These are phyloP conservation scores for Hypotaenidia okinawae DNA, from an alignment of 2,797 vertebrate genomes.

Conservation along the genomic window DNA sequence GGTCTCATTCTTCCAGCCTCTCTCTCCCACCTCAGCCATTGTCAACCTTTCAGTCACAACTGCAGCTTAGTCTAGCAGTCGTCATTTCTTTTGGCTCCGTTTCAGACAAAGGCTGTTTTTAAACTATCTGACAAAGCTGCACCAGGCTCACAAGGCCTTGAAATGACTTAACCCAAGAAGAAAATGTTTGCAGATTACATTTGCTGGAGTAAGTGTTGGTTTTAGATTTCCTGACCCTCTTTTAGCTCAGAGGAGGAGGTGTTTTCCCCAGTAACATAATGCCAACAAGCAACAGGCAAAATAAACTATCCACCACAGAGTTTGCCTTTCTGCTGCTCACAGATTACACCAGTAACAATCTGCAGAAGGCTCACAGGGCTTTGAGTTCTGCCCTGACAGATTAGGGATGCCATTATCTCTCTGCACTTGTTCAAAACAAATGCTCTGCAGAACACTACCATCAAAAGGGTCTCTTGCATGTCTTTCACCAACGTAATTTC, in stretches of 20 bases:
- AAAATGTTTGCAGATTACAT: neutral
- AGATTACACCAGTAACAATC: fast-evolving
- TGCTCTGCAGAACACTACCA: neutral
- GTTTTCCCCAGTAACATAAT: neutral
- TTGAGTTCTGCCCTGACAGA: neutral
- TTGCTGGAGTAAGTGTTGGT: neutral
- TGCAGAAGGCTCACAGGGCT: neutral
- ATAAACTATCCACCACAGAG: fast-evolving
- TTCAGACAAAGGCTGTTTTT: neutral
- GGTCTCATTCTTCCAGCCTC: neutral
- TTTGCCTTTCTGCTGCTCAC: neutral
- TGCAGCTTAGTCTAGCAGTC: neutral
- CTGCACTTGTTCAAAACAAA: fast-evolving
- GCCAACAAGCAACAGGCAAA: neutral
- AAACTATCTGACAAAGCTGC: neutral
- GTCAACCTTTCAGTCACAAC: neutral
- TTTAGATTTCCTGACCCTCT: neutral
- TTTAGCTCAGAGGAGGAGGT: neutral
- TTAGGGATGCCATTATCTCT: fast-evolving
- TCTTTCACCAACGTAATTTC: neutral
- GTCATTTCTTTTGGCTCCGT: neutral
- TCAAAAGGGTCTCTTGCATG: neutral
- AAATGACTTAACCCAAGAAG: neutral
- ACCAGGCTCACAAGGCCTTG: neutral
- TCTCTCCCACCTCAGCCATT: slow-evolving; percentile 13